Percentiles rank a stretch among this genome's conserved stretches.
Evolutionary conservation across 2,113 vertebrate genomes (phyloP).

Genomic region (Toxotes chatareus): DNA sequence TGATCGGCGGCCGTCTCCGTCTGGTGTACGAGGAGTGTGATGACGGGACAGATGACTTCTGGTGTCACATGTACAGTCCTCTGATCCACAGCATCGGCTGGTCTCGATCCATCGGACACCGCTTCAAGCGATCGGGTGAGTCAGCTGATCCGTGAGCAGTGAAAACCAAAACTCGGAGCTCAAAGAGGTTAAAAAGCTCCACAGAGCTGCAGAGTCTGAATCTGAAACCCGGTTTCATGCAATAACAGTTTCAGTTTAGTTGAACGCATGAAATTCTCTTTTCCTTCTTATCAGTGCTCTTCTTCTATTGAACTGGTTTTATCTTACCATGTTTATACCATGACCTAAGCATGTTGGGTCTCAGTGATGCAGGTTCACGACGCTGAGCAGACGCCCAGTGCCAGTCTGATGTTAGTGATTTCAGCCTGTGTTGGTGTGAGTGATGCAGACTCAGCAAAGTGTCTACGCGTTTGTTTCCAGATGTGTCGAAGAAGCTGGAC

Average conservation of each 20-base stretch:
- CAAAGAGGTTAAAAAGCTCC: no score
- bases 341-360: no score
- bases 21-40: constrained; percentile 96
- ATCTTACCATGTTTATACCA: no score
- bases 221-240: no score
- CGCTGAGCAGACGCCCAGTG: background rate
- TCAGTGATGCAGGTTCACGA: no score
- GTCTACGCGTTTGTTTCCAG: constrained; percentile 74
- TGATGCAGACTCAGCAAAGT: no score
- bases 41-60: constrained; percentile 95
- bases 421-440: background rate
- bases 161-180: no score
- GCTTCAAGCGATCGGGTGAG: constrained; percentile 95
- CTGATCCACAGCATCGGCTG: constrained; percentile 95
- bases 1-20: constrained; percentile 92
- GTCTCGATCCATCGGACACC: constrained; percentile 96
- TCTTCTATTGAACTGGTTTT: no score
- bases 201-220: no score
- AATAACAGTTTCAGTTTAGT: no score
- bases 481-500: constrained; percentile 93
- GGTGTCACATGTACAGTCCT: constrained; percentile 98
- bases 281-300: no score
- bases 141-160: background rate
- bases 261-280: no score
- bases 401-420: background rate